Base-by-base conservation (phyloP, 2,888 invertebrate species). In the Metopia argyrocephala region DNA sequence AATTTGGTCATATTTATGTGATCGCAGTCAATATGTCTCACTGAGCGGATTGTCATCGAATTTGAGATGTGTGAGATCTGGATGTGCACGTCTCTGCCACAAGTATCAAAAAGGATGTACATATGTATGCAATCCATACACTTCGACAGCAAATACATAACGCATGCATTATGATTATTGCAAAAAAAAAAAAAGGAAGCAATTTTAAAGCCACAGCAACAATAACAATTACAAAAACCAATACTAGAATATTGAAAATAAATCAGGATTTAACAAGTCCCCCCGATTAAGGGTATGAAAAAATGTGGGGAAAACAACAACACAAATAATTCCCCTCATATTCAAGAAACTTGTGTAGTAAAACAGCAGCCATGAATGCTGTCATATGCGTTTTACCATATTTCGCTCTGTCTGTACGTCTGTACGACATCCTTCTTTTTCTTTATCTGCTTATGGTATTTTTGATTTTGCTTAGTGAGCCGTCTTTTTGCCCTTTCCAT, bases 81-180 rank as follows among this genome's bases (percentile, higher is more conserved):
- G n/a, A n/a, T n/a, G n/a, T n/a, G n/a, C 25, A 74, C 73, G 64
- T 31, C 54, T 15, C 64, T 65, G 71, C 3, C 20, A 5, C 1
- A 73, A 3, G 3, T 0, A 62, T n/a, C 15, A 38, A 38, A 38
- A 25, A 48, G 38, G 21, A 31, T 27, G 18, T 7, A 45, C 45
- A 38, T 31, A 31, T 27, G 18, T 7, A 45, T 61, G 38, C 38
- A 21, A 45, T 21, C 20, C 46, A 23, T 25, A 57, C 50, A 76
- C 57, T 45, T 68, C 57, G 59, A 64, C 76, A 76, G 71, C 56
- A 76, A 64, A 81, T 70, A 76, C 59, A 76, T 74, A 74, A 82
- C 84, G 85, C 85, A 84, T 85, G 87, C 85, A 86, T 87, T 87
- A 86, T 87, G 86, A 87, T 87, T 87, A 86, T 87, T 83, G 85